phyloP scores from a whole-genome alignment of 2,113 vertebrate genomes.

The Carettochelys insculpta region DNA sequence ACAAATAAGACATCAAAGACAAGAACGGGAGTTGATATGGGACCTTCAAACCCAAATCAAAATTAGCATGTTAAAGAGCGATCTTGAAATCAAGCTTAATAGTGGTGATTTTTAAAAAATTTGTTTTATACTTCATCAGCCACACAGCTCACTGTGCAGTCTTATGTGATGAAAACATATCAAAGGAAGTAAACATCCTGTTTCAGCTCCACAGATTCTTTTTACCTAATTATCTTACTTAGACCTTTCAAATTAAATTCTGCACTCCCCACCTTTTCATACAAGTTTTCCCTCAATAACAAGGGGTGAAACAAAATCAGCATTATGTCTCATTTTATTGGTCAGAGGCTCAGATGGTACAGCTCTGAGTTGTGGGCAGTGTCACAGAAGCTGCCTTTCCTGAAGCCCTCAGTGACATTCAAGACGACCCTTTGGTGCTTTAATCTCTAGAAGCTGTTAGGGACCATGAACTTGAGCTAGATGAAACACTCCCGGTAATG shows the following conservation, averaged over 20 bases:
- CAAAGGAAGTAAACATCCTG: slow-evolving; percentile 75
- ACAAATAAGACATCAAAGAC: slow-evolving; percentile 60
- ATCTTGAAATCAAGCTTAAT: slow-evolving; percentile 73
- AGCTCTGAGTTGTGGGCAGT: background rate
- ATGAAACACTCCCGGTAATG: background rate
- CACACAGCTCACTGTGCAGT: slow-evolving; percentile 58
- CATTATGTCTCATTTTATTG: slow-evolving; percentile 17
- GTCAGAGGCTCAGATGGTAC: background rate
- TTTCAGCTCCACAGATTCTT: slow-evolving; percentile 70
- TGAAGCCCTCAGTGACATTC: background rate
- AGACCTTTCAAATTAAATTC: slow-evolving; percentile 71
- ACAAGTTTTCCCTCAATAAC: slow-evolving; percentile 36
- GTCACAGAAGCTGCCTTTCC: background rate
- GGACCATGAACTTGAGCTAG: background rate
- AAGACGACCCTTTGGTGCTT: background rate
- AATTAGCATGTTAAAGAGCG: slow-evolving; percentile 66
- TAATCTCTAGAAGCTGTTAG: background rate
- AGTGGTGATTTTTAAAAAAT: slow-evolving; percentile 57
- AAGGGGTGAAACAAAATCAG: slow-evolving; percentile 33
- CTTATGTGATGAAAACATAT: slow-evolving; percentile 70
- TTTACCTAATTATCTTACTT: slow-evolving; percentile 75
- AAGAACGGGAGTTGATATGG: slow-evolving; percentile 29
- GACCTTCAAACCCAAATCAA: slow-evolving; percentile 65
- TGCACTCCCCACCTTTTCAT: slow-evolving; percentile 65
- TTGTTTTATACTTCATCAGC: slow-evolving; percentile 70